These are phyloP conservation scores for Oenanthe oenanthe DNA, from an alignment of 2,113 vertebrate species.

Conservation along the genomic window DNA sequence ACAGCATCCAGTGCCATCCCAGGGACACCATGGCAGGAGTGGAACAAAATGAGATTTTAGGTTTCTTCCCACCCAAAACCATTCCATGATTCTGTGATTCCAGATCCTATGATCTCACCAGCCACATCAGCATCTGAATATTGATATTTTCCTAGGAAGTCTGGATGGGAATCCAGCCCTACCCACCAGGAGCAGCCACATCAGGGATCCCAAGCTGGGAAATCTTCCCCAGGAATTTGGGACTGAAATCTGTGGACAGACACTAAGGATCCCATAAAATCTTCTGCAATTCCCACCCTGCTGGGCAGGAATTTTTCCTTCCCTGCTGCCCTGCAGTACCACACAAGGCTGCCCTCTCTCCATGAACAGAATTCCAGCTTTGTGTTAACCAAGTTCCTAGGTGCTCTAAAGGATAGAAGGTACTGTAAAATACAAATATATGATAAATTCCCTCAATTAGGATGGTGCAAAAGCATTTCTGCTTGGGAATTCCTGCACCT, in stretches of 20 bases:
- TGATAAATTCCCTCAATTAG: neutral
- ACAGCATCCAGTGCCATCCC: accelerated
- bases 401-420: neutral
- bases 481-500: neutral
- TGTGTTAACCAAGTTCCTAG: neutral
- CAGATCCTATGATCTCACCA: neutral
- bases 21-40: neutral
- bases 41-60: neutral
- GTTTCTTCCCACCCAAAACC: neutral
- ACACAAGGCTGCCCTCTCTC: neutral
- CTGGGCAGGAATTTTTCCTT: neutral
- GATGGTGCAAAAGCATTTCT: neutral
- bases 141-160: neutral
- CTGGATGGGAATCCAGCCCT: neutral
- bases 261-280: neutral
- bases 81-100: neutral
- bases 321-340: neutral
- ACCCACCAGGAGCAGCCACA: neutral
- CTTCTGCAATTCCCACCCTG: neutral
- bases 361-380: neutral
- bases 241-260: neutral
- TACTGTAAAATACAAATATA: neutral
- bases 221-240: neutral
- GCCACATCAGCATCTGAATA: neutral
- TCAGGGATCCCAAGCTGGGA: neutral